Evolutionary conservation across 2,888 invertebrate species (phyloP).

Genomic region (Lacanobia oleracea): DNA sequence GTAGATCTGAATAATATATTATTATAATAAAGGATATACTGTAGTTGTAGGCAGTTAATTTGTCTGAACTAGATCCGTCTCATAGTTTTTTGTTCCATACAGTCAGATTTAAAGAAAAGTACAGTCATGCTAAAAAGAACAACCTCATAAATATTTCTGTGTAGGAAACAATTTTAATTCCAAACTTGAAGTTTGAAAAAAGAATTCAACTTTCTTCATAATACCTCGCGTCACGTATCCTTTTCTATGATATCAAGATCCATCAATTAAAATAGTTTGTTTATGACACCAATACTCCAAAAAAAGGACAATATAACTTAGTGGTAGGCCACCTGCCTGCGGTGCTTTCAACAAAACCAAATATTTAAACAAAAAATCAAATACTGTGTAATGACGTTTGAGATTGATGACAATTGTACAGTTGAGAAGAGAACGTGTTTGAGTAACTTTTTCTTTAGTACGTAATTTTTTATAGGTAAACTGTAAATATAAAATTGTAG

Average conservation of each 20-base stretch:
- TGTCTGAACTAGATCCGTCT: constrained; percentile 19
- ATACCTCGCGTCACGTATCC: constrained; percentile 40
- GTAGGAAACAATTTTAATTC: neutral
- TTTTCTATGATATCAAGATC: constrained; percentile 38
- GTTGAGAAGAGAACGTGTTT: constrained; percentile 26
- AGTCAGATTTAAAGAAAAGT: constrained; percentile 6
- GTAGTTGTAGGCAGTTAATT: neutral
- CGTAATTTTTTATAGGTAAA: neutral
- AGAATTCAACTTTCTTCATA: neutral
- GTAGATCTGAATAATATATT: neutral
- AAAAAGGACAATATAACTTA: constrained; percentile 47
- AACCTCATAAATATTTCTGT: neutral
- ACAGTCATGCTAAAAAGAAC: constrained; percentile 26
- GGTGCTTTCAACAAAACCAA: constrained; percentile 75
- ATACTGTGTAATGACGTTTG: constrained; percentile 73
- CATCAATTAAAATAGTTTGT: constrained; percentile 65
- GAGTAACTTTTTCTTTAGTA: neutral
- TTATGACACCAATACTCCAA: constrained; percentile 61
- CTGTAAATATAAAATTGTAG: neutral
- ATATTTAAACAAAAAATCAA: constrained; percentile 77
- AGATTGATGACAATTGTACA: constrained; percentile 75
- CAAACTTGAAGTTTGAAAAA: constrained; percentile 8
- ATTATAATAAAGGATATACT: neutral
- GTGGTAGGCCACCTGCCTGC: constrained; percentile 70
- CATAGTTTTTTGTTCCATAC: constrained; percentile 15